phyloP scores from a whole-genome alignment of 35 echinoderm and acorn worm species.

The Patiria miniata region DNA sequence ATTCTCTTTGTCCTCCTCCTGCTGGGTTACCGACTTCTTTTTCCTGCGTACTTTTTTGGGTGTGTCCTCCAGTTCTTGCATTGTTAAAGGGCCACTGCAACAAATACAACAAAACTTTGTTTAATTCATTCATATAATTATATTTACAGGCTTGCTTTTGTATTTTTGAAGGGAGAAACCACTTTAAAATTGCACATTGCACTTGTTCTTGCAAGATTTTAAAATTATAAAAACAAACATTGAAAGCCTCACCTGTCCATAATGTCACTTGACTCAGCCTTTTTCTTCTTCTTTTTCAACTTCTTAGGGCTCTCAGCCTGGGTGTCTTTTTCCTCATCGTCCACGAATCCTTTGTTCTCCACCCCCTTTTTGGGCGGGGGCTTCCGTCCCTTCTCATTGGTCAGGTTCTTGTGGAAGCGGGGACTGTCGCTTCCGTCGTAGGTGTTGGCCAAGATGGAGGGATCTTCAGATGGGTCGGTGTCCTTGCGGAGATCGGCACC shows the following conservation, averaged over 20 bases:
- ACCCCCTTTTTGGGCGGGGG: slow-evolving; percentile 81
- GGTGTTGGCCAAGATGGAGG: slow-evolving; percentile 65
- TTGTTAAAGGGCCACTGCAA: slow-evolving; percentile 60
- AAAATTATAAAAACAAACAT: too few relatives aligned
- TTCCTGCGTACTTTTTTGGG: slow-evolving; percentile 66
- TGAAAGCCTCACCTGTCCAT: slow-evolving; percentile 31
- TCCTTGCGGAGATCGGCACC: slow-evolving; percentile 71
- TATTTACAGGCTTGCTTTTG: neutral
- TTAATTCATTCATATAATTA: neutral
- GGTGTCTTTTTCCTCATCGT: slow-evolving; percentile 58
- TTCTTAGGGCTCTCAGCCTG: slow-evolving; percentile 40
- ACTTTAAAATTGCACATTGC: too few relatives aligned
- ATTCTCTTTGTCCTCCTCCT: slow-evolving; percentile 39
- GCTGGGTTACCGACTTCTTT: slow-evolving; percentile 60
- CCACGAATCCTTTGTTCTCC: slow-evolving; percentile 62
- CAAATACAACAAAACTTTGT: neutral
- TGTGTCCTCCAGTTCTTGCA: slow-evolving; percentile 75
- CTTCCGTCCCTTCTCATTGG: slow-evolving; percentile 71
- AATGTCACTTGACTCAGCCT: neutral
- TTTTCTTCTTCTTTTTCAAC: slow-evolving; percentile 81
- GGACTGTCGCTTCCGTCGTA: slow-evolving; percentile 80
- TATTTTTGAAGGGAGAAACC: too few relatives aligned
- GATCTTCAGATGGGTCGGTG: slow-evolving; percentile 46
- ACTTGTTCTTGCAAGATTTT: too few relatives aligned
- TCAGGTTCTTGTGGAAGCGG: slow-evolving; percentile 81